Conservation (phyloP, 1,140 invertebrate species). For the Octopus sinensis region DNA sequence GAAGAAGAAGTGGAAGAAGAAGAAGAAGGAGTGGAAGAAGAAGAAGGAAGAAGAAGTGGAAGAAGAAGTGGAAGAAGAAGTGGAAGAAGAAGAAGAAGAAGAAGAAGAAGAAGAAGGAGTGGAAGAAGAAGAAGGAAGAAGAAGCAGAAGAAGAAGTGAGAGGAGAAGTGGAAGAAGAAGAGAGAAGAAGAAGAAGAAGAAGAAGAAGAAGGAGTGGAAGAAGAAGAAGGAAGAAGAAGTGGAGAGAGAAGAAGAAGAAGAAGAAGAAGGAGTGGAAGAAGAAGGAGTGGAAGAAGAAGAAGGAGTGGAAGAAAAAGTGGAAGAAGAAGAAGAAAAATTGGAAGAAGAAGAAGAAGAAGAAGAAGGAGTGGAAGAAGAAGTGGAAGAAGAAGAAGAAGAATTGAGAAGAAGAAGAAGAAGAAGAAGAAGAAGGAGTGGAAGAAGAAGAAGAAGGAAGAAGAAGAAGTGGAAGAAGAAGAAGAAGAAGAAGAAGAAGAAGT, state of each 20-base stretch:
- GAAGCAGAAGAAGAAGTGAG: not conserved
- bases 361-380: not conserved
- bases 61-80: no score
- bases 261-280: slow-evolving; percentile 15
- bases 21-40: not conserved
- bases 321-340: slow-evolving; percentile 1
- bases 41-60: no score
- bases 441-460: no score
- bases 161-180: not conserved
- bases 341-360: not conserved
- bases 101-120: no score
- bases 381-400: not conserved
- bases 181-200: no score
- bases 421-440: not conserved
- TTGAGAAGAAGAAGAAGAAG: no score
- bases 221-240: no score
- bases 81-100: slow-evolving; percentile 9
- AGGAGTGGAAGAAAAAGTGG: not conserved
- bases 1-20: not conserved
- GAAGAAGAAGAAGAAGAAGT: not conserved
- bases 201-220: no score
- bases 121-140: no score
- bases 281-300: not conserved
- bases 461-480: no score
- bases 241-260: not conserved